Evolutionary conservation across 2,113 vertebrate species (phyloP), one percentile per base, ranked within the genome.

Genomic region (Antigone vipio): DNA sequence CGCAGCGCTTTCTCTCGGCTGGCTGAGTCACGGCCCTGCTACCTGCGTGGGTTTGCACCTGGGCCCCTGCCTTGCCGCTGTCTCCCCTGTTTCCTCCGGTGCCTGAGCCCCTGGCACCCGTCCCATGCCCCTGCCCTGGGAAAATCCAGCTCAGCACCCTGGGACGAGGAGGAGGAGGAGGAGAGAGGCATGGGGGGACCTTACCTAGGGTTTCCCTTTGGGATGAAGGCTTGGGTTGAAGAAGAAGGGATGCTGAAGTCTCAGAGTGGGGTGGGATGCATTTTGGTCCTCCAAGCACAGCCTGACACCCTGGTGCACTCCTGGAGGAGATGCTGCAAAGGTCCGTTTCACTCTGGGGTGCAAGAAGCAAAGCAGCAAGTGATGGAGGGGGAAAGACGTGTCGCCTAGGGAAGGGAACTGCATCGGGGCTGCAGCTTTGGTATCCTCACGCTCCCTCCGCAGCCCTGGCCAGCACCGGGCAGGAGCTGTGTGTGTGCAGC

Each of bases 1-100:
- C 3, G 0, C 2, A 1, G 22, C 0, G 23, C 62, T 82, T 75
- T 91, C 90, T 58, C 68, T 74, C 0, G 3, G 34, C 1, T 12
- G 52, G 59, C 79, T 97, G 97, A 97, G 78, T 97, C 97, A 97
- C 14, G 2, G 74, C 88, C 59, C 76, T 12, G 38, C 86, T 93
- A 95, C 89, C 85, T 75, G 78, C 2, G 2, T 9, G 4, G 53
- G 76, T 71, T 87, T n/a, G 16, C 93, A 96, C 93, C 93, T 94
- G 89, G 75, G 47, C 29, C 53, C 79, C 64, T 35, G 85, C 82
- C 81, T 67, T 0, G 6, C 85, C 34, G 9, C 91, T 0, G 95
- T 97, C 97, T 97, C 94, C 76, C 4, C 59, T 6, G 5, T 53
- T 97, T 97, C 97, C 97, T 92, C 82, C 11, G 5, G 29, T 7